Base-by-base conservation (phyloP, 2,888 invertebrate species). In the Petrolisthes cinctipes region DNA sequence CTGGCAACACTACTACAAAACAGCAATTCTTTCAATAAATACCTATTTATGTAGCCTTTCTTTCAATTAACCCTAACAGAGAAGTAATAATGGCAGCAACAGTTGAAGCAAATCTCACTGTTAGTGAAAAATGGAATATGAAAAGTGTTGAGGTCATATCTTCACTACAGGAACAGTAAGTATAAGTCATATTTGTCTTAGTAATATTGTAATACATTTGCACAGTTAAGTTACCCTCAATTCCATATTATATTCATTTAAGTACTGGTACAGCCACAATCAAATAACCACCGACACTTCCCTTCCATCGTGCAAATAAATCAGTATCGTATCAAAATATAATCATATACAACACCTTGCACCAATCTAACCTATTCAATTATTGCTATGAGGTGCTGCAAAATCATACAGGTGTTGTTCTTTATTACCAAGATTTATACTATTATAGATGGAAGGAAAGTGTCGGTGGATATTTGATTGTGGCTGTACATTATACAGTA, bases 161-260 rank as follows among this genome's bases (percentile, higher is more conserved):
- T 6, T 53, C 79, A 71, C 51, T 89, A 61, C 89, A 89, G 56
- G 68, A 89, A 7, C 84, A 87, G 89, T 89, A 68, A 87, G 89
- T 84, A 79, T 6, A 17, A 7, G n/a, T 56, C 14, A 20, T 20
- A 76, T 6, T 54, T 61, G 23, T 23, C 51, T 23, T 17, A 14
- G 14, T 83, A 6, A 14, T 14, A 11, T n/a, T 83, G 54, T 54
- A 7, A 20, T 7, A n/a, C 4, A 20, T 54, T 20, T 71, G 20
- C 6, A 17, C 37, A 4, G 11, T 54, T 73, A 14, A 20, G 2
- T 0, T 7, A 66, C 51, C 5, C 5, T 51, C 54, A 53, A 79
- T 54, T 79, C 54, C 20, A 23, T 17, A n/a, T 51, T 51, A 53
- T 37, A 53, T 37, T 53, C 78, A 51, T 78, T 14, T 11, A 7